Conservation (phyloP, 2,113 vertebrate genomes). For the Prinia subflava region DNA sequence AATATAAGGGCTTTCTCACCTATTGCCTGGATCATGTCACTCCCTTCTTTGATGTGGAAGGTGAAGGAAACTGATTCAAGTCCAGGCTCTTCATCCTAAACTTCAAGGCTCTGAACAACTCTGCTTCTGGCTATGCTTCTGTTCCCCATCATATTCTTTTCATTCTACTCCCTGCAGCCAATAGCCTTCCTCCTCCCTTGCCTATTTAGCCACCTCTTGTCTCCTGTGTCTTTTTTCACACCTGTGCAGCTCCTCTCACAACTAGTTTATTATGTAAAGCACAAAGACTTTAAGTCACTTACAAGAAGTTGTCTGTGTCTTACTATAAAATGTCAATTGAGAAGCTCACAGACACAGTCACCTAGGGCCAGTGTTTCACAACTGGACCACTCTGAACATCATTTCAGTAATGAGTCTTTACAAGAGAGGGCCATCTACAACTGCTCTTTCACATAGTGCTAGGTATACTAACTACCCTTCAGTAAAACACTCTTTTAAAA, state of each 20-base stretch:
- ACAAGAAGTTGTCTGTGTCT: background rate
- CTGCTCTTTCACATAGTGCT: background rate
- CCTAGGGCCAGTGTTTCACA: background rate
- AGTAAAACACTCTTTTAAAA: background rate
- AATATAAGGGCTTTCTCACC: conserved; percentile 24
- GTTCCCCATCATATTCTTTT: background rate
- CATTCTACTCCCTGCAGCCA: background rate
- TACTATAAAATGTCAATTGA: background rate
- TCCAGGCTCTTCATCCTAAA: conserved; percentile 20
- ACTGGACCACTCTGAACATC: background rate
- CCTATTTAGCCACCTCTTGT: background rate
- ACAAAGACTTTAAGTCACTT: background rate
- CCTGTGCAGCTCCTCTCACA: background rate
- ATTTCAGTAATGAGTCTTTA: background rate
- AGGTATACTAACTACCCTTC: background rate
- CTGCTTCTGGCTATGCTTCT: conserved; percentile 42
- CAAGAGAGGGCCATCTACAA: background rate
- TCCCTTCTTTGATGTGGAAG: conserved; percentile 36
- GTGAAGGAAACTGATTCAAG: conserved; percentile 38
- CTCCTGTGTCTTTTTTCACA: background rate
- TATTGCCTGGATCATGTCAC: conserved; percentile 34
- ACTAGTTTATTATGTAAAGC: background rate
- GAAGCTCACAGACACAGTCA: background rate
- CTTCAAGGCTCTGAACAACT: conserved; percentile 42
- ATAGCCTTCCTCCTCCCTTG: background rate